Base-by-base conservation (phyloP, 2,888 invertebrate species). In the Glomeris marginata region DNA sequence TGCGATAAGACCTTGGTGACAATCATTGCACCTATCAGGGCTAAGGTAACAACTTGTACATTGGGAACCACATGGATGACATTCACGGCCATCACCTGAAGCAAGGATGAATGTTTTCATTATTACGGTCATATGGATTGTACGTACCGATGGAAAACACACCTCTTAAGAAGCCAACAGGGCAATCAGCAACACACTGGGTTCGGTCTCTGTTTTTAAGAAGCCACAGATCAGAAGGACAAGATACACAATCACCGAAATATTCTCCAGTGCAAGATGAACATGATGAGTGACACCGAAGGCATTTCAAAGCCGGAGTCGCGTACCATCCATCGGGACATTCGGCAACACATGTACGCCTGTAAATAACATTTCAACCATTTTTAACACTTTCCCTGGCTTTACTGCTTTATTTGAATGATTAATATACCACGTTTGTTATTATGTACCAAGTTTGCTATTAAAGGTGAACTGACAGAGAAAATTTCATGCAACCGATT, bases 1-100 rank as follows among this genome's bases (percentile, higher is more conserved):
- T 61, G 88, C 77, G 45, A 88, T 80, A 55, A 90, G 71, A 63
- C 88, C 85, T 66, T 86, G 86, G 61, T 87, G 86, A 65, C 90
- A 90, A 57, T 83, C 84, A 38, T 82, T 84, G 62, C 90, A 90
- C 56, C 78, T 77, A 59, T 85, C 82, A 3, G 85, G 81, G 55
- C 80, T 74, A 58, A 84, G 83, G 58, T 83, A 81, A 61, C 88
- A 88, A 52, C 83, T 83, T 22, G 80, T 82, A 63, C 90, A 87
- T 63, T 87, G 85, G 8, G 84, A 78, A 52, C 84, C 84, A 63
- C 90, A 90, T 0, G 86, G 81, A 4, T 83, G 77, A 64, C 90
- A 90, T 1, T 79, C 78, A 51, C 83, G 73, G 54, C 77, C 77
- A 41, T 72, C 73, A 63, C 82, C 82, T 77, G 61, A 58, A 56